Conservation (phyloP, 1,140 invertebrate genomes). For the Paramacrobiotus metropolitanus region DNA sequence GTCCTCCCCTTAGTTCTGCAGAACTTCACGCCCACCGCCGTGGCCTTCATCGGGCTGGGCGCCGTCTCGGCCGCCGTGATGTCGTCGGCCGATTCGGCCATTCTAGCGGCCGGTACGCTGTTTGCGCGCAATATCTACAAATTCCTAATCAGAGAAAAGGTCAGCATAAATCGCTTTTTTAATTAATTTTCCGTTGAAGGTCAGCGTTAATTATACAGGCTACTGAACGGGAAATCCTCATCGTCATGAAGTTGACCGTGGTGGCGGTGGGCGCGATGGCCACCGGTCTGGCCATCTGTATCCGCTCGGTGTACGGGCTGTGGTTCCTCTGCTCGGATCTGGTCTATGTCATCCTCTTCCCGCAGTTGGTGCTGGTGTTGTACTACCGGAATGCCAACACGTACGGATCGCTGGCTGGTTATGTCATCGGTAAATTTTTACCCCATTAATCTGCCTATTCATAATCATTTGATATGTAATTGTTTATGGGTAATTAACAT, state of each 20-base stretch:
- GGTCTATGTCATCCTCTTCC: slow-evolving; percentile 92
- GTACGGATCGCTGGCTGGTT: slow-evolving; percentile 73
- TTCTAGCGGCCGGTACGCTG: slow-evolving; percentile 88
- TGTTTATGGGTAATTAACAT: too few relatives aligned
- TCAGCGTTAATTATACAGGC: slow-evolving; percentile 30
- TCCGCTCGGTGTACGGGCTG: slow-evolving; percentile 84
- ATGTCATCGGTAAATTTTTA: slow-evolving; percentile 75
- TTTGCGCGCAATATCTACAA: slow-evolving; percentile 94
- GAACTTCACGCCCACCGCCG: slow-evolving; percentile 66
- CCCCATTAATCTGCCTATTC: too few relatives aligned
- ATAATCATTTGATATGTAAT: too few relatives aligned
- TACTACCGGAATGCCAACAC: slow-evolving; percentile 88
- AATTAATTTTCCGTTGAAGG: slow-evolving; percentile 10
- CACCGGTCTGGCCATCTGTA: slow-evolving; percentile 81
- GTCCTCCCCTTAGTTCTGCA: slow-evolving; percentile 89
- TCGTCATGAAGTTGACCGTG: slow-evolving; percentile 84
- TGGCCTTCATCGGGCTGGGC: slow-evolving; percentile 85
- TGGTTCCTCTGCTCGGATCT: slow-evolving; percentile 93
- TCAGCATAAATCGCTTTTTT: slow-evolving; percentile 20
- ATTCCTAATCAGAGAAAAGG: slow-evolving; percentile 72
- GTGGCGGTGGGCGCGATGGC: slow-evolving; percentile 72
- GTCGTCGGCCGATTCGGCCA: slow-evolving; percentile 92
- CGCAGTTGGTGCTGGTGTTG: slow-evolving; percentile 87
- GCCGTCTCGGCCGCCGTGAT: slow-evolving; percentile 95
- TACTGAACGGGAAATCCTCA: slow-evolving; percentile 86